These are phyloP conservation scores for Cherax destructor DNA, from an alignment of 1,140 invertebrate species.

Conservation along the genomic window DNA sequence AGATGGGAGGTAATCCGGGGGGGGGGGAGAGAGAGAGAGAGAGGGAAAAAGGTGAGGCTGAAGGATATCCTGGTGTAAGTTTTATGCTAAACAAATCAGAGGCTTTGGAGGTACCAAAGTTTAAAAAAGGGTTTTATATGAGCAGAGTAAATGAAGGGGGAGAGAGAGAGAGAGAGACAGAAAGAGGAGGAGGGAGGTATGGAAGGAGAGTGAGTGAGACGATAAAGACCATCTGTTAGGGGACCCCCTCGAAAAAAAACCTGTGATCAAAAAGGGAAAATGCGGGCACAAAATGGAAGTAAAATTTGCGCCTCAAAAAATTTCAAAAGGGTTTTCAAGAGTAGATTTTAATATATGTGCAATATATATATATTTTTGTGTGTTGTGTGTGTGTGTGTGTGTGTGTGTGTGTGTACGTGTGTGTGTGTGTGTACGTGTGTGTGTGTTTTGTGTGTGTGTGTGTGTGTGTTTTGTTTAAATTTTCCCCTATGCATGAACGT, in stretches of 20 bases:
- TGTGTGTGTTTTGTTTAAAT: too few species aligned
- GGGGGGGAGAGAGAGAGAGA: too few species aligned
- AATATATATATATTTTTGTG: background rate
- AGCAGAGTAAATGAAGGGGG: background rate
- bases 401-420: background rate
- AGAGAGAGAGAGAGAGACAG: constrained; percentile 1
- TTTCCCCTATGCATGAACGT: too few species aligned
- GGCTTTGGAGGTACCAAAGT: too few species aligned
- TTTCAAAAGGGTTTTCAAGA: background rate
- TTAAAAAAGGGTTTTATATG: too few species aligned
- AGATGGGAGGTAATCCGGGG: too few species aligned
- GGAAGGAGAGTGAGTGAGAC: background rate
- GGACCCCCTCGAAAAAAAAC: background rate
- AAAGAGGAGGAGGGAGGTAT: background rate
- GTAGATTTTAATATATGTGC: background rate
- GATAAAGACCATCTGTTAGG: background rate
- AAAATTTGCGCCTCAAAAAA: background rate
- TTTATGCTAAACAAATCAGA: too few species aligned
- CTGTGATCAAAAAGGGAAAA: background rate
- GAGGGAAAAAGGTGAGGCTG: too few species aligned
- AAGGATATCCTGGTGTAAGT: too few species aligned
- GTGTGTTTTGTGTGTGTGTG: too few species aligned
- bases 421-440: too few species aligned
- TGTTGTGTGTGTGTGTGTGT: background rate
- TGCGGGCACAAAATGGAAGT: background rate